phyloP scores from a whole-genome alignment of 2,888 invertebrate species.

The Polyommatus iphigenia region DNA sequence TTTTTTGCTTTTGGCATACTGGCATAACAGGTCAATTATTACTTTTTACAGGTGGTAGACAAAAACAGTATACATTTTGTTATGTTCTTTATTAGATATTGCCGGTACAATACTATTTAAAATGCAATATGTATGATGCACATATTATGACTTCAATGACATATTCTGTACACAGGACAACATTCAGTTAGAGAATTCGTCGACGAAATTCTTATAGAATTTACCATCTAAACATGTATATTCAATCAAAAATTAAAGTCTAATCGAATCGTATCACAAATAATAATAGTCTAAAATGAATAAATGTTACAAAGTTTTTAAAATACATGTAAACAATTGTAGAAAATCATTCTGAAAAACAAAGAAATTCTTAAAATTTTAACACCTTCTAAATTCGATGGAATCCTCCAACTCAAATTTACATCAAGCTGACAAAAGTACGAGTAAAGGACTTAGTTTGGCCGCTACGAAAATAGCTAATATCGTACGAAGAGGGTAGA shows the following conservation, averaged over 20 bases:
- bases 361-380: neutral
- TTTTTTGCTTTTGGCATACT: neutral
- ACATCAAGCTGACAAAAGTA: constrained; percentile 11
- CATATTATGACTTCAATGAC: constrained; percentile 61
- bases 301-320: neutral
- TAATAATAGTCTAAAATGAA: constrained; percentile 18
- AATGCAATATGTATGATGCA: constrained; percentile 66
- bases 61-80: constrained; percentile 44
- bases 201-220: constrained; percentile 18
- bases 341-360: neutral
- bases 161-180: constrained; percentile 72
- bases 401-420: constrained; percentile 23
- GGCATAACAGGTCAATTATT: neutral
- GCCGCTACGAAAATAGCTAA: constrained; percentile 27
- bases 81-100: constrained; percentile 73
- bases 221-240: constrained; percentile 17
- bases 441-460: constrained; percentile 20
- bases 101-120: constrained; percentile 69
- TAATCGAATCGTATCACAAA: constrained; percentile 25
- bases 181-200: constrained; percentile 33
- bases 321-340: neutral
- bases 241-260: constrained; percentile 15
- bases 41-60: neutral
- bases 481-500: neutral
- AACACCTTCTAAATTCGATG: constrained; percentile 12